These are phyloP conservation scores for Drosophila acutilabella DNA, from an alignment of 2,888 invertebrate genomes.

Conservation along the genomic window DNA sequence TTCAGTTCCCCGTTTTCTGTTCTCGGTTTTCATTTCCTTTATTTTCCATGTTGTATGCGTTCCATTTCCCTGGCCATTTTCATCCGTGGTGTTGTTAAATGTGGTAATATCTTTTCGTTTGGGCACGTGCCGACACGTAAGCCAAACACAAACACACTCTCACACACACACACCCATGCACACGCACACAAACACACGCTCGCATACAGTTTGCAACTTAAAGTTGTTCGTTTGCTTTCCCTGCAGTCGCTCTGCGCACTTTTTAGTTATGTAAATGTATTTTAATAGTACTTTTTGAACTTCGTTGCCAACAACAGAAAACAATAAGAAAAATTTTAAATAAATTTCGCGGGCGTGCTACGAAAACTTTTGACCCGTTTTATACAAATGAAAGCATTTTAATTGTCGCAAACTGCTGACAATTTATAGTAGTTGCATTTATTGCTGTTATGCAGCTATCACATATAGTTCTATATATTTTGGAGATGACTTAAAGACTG, in stretches of 20 bases:
- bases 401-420: slow-evolving; percentile 49
- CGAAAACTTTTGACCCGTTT: slow-evolving; percentile 22
- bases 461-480: background rate
- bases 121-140: slow-evolving; percentile 68
- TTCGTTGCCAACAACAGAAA: slow-evolving; percentile 13
- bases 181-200: slow-evolving; percentile 1
- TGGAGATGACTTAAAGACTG: background rate
- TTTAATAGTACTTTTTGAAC: slow-evolving; percentile 57
- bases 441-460: background rate
- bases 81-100: slow-evolving; percentile 56
- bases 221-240: slow-evolving; percentile 47
- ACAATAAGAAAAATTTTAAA: slow-evolving; percentile 36
- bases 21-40: slow-evolving; percentile 28
- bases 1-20: slow-evolving; percentile 20
- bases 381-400: slow-evolving; percentile 39
- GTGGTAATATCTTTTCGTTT: slow-evolving; percentile 58
- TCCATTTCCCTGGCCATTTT: slow-evolving; percentile 30
- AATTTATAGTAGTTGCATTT: slow-evolving; percentile 31
- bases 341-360: slow-evolving; percentile 41
- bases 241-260: slow-evolving; percentile 42
- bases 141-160: slow-evolving; percentile 14
- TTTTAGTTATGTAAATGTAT: slow-evolving; percentile 69
- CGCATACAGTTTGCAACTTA: slow-evolving; percentile 28
- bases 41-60: slow-evolving; percentile 41
- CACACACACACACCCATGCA: slow-evolving; percentile 13